Percentiles rank a stretch among this genome's conserved stretches.
phyloP scores from a whole-genome alignment of 1,140 invertebrate genomes.

The Monomorium pharaonis region DNA sequence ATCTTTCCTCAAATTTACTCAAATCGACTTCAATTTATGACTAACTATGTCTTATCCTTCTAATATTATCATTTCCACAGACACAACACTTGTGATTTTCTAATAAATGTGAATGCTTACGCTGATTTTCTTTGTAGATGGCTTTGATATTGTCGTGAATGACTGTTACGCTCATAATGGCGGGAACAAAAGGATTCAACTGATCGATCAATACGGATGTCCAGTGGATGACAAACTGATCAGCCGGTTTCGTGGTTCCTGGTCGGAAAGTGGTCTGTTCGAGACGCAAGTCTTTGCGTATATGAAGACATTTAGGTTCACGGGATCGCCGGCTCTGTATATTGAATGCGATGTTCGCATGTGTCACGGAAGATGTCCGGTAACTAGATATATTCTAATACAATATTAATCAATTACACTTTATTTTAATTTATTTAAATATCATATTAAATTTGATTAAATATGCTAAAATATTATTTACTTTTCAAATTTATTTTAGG shows the following conservation, averaged over 20 bases:
- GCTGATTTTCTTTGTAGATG: conserved; percentile 88
- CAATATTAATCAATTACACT: neutral
- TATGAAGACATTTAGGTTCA: conserved; percentile 98
- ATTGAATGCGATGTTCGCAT: conserved; percentile 97
- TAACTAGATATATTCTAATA: conserved; percentile 84
- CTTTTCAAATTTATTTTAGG: neutral
- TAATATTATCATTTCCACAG: neutral
- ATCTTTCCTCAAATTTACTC: neutral
- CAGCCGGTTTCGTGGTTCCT: conserved; percentile 95
- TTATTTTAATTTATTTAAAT: neutral
- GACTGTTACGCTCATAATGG: conserved; percentile 98
- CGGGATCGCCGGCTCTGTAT: conserved; percentile 96
- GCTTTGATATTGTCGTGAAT: conserved; percentile 98
- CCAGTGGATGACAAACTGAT: conserved; percentile 97
- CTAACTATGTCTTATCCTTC: neutral
- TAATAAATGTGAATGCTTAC: conserved; percentile 38
- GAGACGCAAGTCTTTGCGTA: conserved; percentile 97
- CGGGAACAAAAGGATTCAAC: conserved; percentile 94
- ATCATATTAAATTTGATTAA: neutral
- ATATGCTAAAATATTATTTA: neutral
- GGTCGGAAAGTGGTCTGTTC: conserved; percentile 95
- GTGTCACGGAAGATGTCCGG: conserved; percentile 97
- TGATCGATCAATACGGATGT: conserved; percentile 97
- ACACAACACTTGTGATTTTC: conserved; percentile 8
- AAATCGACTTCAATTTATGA: neutral